These are phyloP conservation scores for Leucoraja ocellata DNA, from an alignment of 2,797 vertebrate species.

Conservation along the genomic window DNA sequence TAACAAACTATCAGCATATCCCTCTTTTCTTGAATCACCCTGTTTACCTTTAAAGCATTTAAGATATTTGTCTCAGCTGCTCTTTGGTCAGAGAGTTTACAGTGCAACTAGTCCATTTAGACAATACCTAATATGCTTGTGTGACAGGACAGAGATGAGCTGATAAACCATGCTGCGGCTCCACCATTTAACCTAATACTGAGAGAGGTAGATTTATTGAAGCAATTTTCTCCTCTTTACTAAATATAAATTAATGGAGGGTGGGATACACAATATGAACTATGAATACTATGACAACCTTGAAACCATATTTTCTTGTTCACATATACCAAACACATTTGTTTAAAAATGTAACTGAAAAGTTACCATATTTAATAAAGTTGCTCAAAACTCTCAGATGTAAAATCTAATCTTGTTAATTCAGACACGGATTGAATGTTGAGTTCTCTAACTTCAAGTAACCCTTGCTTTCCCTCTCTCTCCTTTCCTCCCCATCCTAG, in stretches of 20 bases:
- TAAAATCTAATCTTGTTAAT: not conserved
- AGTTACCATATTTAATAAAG: not conserved
- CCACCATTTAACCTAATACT: conserved; percentile 27
- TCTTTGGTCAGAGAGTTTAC: not conserved
- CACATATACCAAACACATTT: not conserved
- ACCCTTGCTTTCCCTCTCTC: no score
- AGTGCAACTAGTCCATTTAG: not conserved
- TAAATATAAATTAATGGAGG: not conserved
- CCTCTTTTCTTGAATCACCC: not conserved
- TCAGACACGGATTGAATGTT: not conserved
- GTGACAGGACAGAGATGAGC: conserved; percentile 22
- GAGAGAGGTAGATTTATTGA: conserved; percentile 1
- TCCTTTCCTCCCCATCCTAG: no score
- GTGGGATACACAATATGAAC: not conserved
- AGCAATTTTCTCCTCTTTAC: not conserved
- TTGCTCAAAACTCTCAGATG: not conserved
- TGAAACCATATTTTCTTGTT: not conserved
- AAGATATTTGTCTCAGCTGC: not conserved
- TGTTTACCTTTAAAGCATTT: not conserved
- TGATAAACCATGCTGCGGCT: not conserved
- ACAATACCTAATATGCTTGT: conserved; percentile 2
- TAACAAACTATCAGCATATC: not conserved
- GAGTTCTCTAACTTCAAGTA: no score
- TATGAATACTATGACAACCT: not conserved
- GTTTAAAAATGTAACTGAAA: not conserved